Base-by-base conservation (phyloP, 37 sponge, comb jelly and placozoan genomes). In the Bolinopsis microptera region DNA sequence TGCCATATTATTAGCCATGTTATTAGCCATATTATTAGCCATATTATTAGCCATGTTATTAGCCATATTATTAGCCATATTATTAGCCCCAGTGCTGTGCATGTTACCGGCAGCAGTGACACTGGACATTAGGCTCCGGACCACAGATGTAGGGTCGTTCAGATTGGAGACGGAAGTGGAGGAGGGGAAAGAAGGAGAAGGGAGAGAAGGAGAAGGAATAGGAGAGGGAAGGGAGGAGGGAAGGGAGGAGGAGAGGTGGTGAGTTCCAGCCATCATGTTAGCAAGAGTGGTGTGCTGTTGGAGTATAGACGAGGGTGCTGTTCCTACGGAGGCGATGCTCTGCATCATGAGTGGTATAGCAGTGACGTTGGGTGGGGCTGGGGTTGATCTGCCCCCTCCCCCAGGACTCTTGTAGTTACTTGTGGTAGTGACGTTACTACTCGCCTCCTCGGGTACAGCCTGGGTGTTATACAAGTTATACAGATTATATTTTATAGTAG, bases 151-250 rank as follows among this genome's bases (percentile, higher is more conserved):
- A 35, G 80, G 80, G 61, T 86, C 36, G 61, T 16, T 41, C 25
- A 86, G 90, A n/a, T 39, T 41, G 41, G 90, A 86, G 27, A 86
- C 90, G 30, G 90, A 48, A 24, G 61, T 39, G 24, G 90, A 16
- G 61, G 61, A 3, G 25, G 90, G 75, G 75, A 72, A n/a, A 28
- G 75, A 24, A 28, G 31, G 75, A 21, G 13, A n/a, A 21, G 13
- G 75, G 75, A 21, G 25, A 21, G 75, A 72, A n/a, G 18, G 75
- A 21, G 75, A 72, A n/a, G 31, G 75, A n/a, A n/a, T n/a, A 21
- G 75, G 31, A 8, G 3, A n/a, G 18, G 75, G 31, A n/a, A 24
- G 25, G 31, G 75, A 21, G 13, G 75, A 21, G 13, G 75, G 75
- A 21, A 28, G 31, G 75, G 18, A n/a, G 18, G 75, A 21, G 75